Percentiles rank a stretch among this genome's conserved stretches.
These are phyloP conservation scores for Catocala fraxini DNA, from an alignment of 2,888 invertebrate species.

Conservation along the genomic window DNA sequence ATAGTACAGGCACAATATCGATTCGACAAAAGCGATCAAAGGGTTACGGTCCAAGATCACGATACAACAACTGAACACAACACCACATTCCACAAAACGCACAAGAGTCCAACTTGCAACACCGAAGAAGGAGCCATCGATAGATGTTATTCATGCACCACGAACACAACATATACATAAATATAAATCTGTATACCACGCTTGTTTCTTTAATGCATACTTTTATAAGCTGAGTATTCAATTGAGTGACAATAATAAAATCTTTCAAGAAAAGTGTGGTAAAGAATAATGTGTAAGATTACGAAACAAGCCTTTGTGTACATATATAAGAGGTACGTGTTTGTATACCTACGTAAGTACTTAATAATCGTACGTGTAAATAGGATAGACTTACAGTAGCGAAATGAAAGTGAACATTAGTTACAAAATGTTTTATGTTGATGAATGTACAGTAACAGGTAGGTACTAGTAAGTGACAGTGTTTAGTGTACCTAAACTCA, in stretches of 20 bases:
- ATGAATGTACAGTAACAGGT: conserved; percentile 26
- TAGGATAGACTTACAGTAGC: conserved; percentile 35
- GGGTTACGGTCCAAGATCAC: conserved; percentile 54
- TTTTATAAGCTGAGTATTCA: conserved; percentile 20
- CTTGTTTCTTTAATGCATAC: conserved; percentile 54
- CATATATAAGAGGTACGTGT: conserved; percentile 26
- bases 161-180: conserved; percentile 60
- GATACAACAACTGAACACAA: conserved; percentile 73
- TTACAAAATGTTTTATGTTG: conserved; percentile 36
- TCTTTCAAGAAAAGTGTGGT: conserved; percentile 16
- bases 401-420: conserved; percentile 42
- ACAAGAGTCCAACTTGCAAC: conserved; percentile 55
- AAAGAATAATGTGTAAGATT: conserved; percentile 35
- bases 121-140: conserved; percentile 64
- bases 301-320: conserved; percentile 54
- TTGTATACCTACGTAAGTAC: conserved; percentile 28
- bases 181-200: conserved; percentile 44
- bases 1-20: conserved; percentile 48
- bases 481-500: conserved; percentile 52
- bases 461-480: conserved; percentile 33
- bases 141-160: conserved; percentile 88
- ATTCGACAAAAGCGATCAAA: conserved; percentile 80
- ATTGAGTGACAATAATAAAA: conserved; percentile 28
- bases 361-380: conserved; percentile 34
- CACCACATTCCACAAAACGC: conserved; percentile 78